Evolutionary conservation across 2,113 vertebrate genomes (phyloP), one percentile per base, ranked within the genome.

Genomic region (Spermophilus dauricus): DNA sequence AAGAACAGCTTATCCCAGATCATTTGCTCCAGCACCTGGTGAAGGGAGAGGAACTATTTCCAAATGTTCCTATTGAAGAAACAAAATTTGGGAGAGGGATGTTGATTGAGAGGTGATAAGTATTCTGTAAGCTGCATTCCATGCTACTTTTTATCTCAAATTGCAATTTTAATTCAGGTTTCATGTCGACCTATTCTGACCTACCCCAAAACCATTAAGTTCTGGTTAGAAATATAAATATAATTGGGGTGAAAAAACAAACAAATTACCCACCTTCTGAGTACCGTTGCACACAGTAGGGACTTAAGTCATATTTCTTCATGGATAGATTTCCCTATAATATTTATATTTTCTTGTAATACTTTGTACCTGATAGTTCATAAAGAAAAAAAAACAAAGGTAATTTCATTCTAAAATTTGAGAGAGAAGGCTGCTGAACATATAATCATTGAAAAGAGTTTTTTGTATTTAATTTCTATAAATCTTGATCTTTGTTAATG

Each of bases 401-500:
- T 42, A 92, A 34, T 81, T 48, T 67, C 22, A 70, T 58, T 85
- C 48, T 93, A 91, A 75, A 91, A 83, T 73, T 89, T 85, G 42
- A 91, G 56, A 18, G 51, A 77, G 6, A 37, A n/a, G 63, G 24
- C 0, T 72, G 20, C 61, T 91, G 73, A 53, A 89, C 86, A 73
- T 86, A 26, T 84, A 56, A 58, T 11, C 1, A 42, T n/a, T 65
- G 53, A 87, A 76, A 37, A 51, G 12, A n/a, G 39, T 77, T 77
- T 39, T 39, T 86, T 76, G 1, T 34, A 10, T 72, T 81, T 86
- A 42, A 67, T 76, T 77, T 93, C 48, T 51, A 73, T 45, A 37
- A 18, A 67, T 89, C 32, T 83, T 81, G 72, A 95, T 58, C 58
- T 96, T 95, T 91, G 37, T 34, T 91, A 61, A 75, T 17, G 51